Base-by-base conservation (phyloP, 2,113 vertebrate genomes). In the Pterocles burchelli region DNA sequence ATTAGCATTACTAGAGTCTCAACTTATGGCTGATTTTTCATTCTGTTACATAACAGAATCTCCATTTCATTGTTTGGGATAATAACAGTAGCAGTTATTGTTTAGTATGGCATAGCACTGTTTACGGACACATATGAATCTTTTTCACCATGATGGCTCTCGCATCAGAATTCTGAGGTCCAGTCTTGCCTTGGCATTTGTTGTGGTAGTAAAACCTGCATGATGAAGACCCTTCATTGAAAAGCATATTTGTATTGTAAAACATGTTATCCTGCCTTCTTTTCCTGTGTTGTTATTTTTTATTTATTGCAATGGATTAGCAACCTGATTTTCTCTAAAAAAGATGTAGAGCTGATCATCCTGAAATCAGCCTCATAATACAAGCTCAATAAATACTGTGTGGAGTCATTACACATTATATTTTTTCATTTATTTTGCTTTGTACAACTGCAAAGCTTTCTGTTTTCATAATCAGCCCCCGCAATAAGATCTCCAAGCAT, bases 401-500 rank as follows among this genome's bases (percentile, higher is more conserved):
- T 36, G 73, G 59, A 76, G 19, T 78, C 48, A 78, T 52, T 84
- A 73, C 45, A 81, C 24, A 26, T 75, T 54, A 65, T 22, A 90
- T 57, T 66, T 93, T 94, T 92, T 78, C 21, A 85, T 70, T 93
- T 83, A 61, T 80, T 94, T 88, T 88, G 33, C 49, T 85, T 90
- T 79, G 74, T 49, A 28, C 15, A 84, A 55, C n/a, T 91, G 65
- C 33, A 94, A 82, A 92, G 48, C 31, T 92, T 94, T 95, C 48
- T 1, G 8, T 90, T 93, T 87, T 84, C 28, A 79, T 36, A 85
- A 88, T 75, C 48, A 94, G 14, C 6, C 31, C 14, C 26, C 4
- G 6, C 79, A 90, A 71, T 46, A 89, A 75, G 82, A 97, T 77
- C 89, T 91, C 90, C 71, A 81, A 96, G 93, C 58, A 80, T 92